Evolutionary conservation across 1,140 invertebrate species (phyloP).

Genomic region (Armadillidium nasatum): DNA sequence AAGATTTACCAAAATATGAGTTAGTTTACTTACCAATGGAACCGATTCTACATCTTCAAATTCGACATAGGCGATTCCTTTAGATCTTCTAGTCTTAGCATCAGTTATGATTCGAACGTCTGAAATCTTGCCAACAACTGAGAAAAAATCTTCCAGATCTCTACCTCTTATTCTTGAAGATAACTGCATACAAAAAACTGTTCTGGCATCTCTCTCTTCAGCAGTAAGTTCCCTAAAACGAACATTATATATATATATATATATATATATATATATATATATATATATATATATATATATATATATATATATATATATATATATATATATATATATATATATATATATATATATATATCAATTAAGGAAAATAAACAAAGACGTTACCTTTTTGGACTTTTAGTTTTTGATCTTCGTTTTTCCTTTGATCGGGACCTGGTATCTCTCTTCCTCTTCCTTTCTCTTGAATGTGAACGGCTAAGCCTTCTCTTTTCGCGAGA

Average conservation of each 20-base stretch:
- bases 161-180: slow-evolving; percentile 88
- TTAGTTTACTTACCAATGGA: slow-evolving; percentile 65
- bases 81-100: slow-evolving; percentile 96
- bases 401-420: neutral
- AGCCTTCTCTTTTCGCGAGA: neutral
- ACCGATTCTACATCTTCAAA: slow-evolving; percentile 98
- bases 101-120: slow-evolving; percentile 98
- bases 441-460: slow-evolving; percentile 28
- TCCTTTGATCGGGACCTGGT: slow-evolving; percentile 34
- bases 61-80: slow-evolving; percentile 99
- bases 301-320: neutral
- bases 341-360: no score
- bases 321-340: no score
- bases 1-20: no score
- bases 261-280: no score
- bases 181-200: slow-evolving; percentile 96
- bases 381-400: neutral
- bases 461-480: slow-evolving; percentile 20
- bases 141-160: slow-evolving; percentile 99
- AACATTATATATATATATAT: no score
- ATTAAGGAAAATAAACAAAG: no score
- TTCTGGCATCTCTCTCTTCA: slow-evolving; percentile 95
- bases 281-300: no score
- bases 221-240: slow-evolving; percentile 72
- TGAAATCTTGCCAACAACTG: slow-evolving; percentile 91